A percentile compares a stretch with the other conserved stretches of the same genome.
Evolutionary conservation across 2,888 invertebrate genomes (phyloP).

Genomic region (Seira ritae): DNA sequence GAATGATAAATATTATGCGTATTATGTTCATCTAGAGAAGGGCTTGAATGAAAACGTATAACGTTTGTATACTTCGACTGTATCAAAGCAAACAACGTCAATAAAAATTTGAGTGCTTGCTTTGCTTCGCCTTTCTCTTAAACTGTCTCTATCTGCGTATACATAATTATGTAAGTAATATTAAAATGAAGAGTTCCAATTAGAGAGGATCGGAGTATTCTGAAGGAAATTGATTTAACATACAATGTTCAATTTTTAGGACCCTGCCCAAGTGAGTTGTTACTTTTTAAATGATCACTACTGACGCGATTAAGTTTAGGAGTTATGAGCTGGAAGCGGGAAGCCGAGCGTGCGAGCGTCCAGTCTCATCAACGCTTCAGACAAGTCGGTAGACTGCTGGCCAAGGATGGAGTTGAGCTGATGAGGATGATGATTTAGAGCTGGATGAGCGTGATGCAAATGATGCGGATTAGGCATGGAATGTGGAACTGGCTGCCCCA

Average conservation of each 20-base stretch:
- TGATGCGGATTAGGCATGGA: constrained; percentile 68
- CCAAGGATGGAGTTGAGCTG: constrained; percentile 71
- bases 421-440: constrained; percentile 71
- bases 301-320: constrained; percentile 57
- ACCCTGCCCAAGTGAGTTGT: constrained; percentile 36
- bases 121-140: background rate
- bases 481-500: constrained; percentile 64
- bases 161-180: background rate
- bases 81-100: no score
- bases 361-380: constrained; percentile 71
- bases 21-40: no score
- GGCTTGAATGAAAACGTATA: no score
- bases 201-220: constrained; percentile 41
- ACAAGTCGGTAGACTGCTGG: constrained; percentile 70
- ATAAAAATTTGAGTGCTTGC: no score
- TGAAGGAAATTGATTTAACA: constrained; percentile 13
- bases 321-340: constrained; percentile 73
- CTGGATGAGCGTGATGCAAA: constrained; percentile 68
- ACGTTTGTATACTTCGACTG: no score
- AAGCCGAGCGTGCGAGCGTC: constrained; percentile 72
- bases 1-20: constrained; percentile 34
- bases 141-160: background rate
- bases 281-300: background rate
- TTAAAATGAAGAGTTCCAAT: constrained; percentile 1
- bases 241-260: background rate